Conservation (phyloP, 2,113 vertebrate species). For the Sorex araneus region DNA sequence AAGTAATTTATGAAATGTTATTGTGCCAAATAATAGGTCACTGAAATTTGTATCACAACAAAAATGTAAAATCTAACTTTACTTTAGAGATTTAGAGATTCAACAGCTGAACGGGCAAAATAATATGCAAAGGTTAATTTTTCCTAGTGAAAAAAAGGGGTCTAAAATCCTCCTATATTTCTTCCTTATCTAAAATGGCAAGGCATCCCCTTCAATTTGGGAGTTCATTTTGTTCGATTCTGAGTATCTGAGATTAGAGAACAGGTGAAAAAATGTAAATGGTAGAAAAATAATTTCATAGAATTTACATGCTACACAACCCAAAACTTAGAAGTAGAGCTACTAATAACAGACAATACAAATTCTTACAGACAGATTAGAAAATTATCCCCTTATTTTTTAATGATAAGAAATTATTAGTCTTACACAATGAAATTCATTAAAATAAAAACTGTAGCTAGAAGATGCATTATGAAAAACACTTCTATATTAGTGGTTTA, state of each 20-base stretch:
- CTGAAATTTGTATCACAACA: slow-evolving; percentile 37
- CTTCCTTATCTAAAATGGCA: neutral
- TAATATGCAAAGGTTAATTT: neutral
- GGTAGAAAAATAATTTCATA: neutral
- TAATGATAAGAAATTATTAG: neutral
- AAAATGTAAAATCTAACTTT: slow-evolving; percentile 14
- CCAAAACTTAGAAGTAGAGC: neutral
- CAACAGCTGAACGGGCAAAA: neutral
- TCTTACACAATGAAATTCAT: neutral
- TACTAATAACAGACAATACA: slow-evolving; percentile 30
- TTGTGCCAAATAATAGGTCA: slow-evolving; percentile 56
- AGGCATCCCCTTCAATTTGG: neutral
- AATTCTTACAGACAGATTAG: slow-evolving; percentile 1
- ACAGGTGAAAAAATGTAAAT: neutral
- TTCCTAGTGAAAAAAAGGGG: neutral
- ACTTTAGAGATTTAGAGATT: slow-evolving; percentile 30
- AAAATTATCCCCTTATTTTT: slow-evolving; percentile 39
- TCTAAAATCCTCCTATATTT: neutral
- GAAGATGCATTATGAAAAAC: slow-evolving; percentile 31
- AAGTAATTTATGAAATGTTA: slow-evolving; percentile 38
- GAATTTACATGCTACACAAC: neutral
- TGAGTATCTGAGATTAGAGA: neutral
- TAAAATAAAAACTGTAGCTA: slow-evolving; percentile 27
- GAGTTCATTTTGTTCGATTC: slow-evolving; percentile 29
- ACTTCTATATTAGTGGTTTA: slow-evolving; percentile 22